Base-by-base conservation (phyloP, 2,113 vertebrate genomes). In the Dendrocopos noguchii region DNA sequence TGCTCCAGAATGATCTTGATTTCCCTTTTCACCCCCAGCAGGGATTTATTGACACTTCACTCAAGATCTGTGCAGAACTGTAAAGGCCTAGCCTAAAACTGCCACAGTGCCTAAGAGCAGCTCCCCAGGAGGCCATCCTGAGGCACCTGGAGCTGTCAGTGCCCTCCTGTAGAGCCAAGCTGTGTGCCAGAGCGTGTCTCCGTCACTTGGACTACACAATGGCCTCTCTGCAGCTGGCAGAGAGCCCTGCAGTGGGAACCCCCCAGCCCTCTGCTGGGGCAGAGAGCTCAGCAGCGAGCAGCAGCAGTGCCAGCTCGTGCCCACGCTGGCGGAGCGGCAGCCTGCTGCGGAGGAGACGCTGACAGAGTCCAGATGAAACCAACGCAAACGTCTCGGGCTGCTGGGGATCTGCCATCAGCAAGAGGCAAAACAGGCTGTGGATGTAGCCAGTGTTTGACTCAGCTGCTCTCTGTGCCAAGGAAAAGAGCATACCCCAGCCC, bases 111-210 rank as follows among this genome's bases (percentile, higher is more conserved):
- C 47, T 13, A 8, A n/a, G n/a, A 10, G 36, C 29, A 15, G 10
- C 8, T 50, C 52, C 53, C 5, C 9, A n/a, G 50, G 25, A 46
- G 7, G 78, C 9, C 63, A 71, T 11, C 21, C 33, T 25, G 12
- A 33, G 33, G 74, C 74, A 39, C 33, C 20, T 47, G 46, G 71
- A 36, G 68, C 46, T 66, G 36, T 9, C 57, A 24, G 73, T 11
- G 34, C n/a, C 59, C 34, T 46, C 50, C 55, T 0, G 0, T 5
- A 13, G 21, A n/a, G 61, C 39, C 1, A 0, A 16, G 72, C 28
- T 64, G 36, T 12, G 21, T 34, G 52, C 28, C n/a, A 42, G 34
- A 91, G 47, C 31, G 4, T 4, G 34, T 53, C 44, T 34, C 60
- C 64, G 9, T 28, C 71, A 8, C 76, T 42, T 1, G 7, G 31